A percentile compares a stretch with the other conserved stretches of the same genome.
phyloP scores from a whole-genome alignment of 2,888 invertebrate species.

The Thumatha senex region DNA sequence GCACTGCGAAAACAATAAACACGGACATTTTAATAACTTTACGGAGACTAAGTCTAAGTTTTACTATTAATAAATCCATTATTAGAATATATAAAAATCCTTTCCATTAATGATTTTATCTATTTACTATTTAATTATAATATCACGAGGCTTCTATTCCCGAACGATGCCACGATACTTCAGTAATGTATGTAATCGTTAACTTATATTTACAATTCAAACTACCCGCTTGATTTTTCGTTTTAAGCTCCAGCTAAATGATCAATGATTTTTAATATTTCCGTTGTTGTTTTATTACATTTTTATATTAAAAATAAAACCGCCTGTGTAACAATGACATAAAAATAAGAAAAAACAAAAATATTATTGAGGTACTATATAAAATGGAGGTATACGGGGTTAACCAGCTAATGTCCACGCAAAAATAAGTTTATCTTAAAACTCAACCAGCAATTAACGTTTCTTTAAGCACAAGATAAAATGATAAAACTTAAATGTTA shows the following conservation, averaged over 20 bases:
- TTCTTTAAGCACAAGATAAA: slow-evolving; percentile 44
- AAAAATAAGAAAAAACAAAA: slow-evolving; percentile 77
- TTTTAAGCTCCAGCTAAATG: slow-evolving; percentile 72
- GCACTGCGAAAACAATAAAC: slow-evolving; percentile 82
- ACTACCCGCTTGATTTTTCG: slow-evolving; percentile 76
- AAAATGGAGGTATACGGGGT: slow-evolving; percentile 68
- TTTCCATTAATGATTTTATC: slow-evolving; percentile 82
- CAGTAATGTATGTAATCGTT: slow-evolving; percentile 62
- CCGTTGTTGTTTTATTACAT: slow-evolving; percentile 46
- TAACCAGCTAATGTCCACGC: slow-evolving; percentile 36
- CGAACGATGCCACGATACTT: slow-evolving; percentile 74
- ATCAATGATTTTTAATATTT: slow-evolving; percentile 40
- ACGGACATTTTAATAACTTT: slow-evolving; percentile 67
- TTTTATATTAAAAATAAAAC: slow-evolving; percentile 41
- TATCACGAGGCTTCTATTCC: slow-evolving; percentile 80
- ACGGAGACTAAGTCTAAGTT: slow-evolving; percentile 75
- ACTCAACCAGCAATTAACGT: slow-evolving; percentile 43
- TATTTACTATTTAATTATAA: slow-evolving; percentile 81
- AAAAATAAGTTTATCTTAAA: slow-evolving; percentile 31
- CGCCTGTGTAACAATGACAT: slow-evolving; percentile 71
- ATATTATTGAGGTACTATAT: slow-evolving; percentile 77
- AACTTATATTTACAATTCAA: slow-evolving; percentile 80
- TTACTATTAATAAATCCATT: slow-evolving; percentile 80
- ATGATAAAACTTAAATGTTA: slow-evolving; percentile 56
- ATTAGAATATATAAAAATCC: slow-evolving; percentile 83